These are phyloP conservation scores for Ectropis crepuscularia DNA, from an alignment of 2,888 invertebrate genomes.

Conservation along the genomic window DNA sequence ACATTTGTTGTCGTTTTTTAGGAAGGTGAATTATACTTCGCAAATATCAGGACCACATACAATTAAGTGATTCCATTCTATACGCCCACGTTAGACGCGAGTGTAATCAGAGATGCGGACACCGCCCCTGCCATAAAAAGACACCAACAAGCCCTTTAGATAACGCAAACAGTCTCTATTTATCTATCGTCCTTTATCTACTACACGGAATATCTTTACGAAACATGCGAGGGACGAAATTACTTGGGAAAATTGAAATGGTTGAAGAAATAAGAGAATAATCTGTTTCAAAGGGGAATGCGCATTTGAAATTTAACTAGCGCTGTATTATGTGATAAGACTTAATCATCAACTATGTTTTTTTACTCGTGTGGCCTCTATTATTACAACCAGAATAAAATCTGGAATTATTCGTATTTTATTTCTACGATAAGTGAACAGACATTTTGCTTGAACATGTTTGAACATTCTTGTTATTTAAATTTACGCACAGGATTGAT, in stretches of 20 bases:
- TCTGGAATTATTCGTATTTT: too few species aligned
- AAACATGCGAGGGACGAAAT: slow-evolving; percentile 13
- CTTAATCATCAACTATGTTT: too few species aligned
- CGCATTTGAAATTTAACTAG: too few species aligned
- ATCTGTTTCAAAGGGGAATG: too few species aligned
- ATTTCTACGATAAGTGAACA: too few species aligned
- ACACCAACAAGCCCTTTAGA: slow-evolving; percentile 34
- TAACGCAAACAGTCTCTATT: slow-evolving; percentile 27
- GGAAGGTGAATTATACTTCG: background rate
- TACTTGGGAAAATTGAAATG: slow-evolving; percentile 1
- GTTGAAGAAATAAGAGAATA: too few species aligned
- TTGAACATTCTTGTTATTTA: too few species aligned
- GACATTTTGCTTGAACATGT: too few species aligned
- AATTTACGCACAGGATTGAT: too few species aligned
- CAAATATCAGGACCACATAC: background rate
- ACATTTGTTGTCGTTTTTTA: background rate
- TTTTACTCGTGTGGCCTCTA: too few species aligned
- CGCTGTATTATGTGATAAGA: too few species aligned
- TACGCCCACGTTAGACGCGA: slow-evolving; percentile 6
- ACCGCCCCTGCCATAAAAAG: slow-evolving; percentile 29
- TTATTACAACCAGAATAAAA: too few species aligned
- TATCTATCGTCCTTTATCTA: slow-evolving; percentile 33
- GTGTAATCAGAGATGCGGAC: slow-evolving; percentile 23
- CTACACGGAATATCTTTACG: slow-evolving; percentile 18
- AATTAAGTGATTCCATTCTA: background rate